A percentile compares a stretch with the other conserved stretches of the same genome.
Conservation (phyloP, 2,888 invertebrate species). For the Rhamnusium bicolor region DNA sequence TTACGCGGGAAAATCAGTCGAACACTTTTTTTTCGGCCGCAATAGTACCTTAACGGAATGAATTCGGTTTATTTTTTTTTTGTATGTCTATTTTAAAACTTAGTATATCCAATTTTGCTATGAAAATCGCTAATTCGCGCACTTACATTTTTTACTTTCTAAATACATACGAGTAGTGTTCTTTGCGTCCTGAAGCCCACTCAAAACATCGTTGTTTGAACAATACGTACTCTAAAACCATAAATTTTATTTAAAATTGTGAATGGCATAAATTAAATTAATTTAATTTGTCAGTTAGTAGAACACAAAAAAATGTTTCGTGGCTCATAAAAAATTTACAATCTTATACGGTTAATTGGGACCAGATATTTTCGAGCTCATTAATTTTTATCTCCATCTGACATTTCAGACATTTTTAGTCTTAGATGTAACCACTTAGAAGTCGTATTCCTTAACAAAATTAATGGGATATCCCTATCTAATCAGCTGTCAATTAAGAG, state of each 20-base stretch:
- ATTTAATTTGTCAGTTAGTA: not conserved
- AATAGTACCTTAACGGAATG: too few relatives aligned
- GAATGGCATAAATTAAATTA: constrained; percentile 2
- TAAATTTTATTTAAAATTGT: not conserved
- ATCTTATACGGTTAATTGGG: constrained; percentile 64
- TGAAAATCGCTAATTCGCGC: too few relatives aligned
- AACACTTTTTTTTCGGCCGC: too few relatives aligned
- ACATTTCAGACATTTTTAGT: constrained; percentile 58
- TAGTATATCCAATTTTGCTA: too few relatives aligned
- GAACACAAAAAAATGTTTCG: constrained; percentile 12
- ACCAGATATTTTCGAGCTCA: constrained; percentile 62
- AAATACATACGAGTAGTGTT: too few relatives aligned
- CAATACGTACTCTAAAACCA: too few relatives aligned
- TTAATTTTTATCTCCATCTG: constrained; percentile 65
- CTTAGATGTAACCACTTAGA: constrained; percentile 36
- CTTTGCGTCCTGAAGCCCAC: too few relatives aligned
- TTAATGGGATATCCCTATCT: constrained; percentile 65
- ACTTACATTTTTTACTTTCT: too few relatives aligned
- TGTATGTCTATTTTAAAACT: too few relatives aligned
- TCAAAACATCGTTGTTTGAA: too few relatives aligned
- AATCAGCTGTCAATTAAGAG: constrained; percentile 69
- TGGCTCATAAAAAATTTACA: constrained; percentile 40
- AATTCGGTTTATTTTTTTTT: too few relatives aligned
- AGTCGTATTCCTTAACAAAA: constrained; percentile 56
- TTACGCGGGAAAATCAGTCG: too few relatives aligned